Evolutionary conservation across 2,888 invertebrate genomes (phyloP), one percentile per base, ranked within the genome.

Genomic region (Lordiphosa fenestrarum): DNA sequence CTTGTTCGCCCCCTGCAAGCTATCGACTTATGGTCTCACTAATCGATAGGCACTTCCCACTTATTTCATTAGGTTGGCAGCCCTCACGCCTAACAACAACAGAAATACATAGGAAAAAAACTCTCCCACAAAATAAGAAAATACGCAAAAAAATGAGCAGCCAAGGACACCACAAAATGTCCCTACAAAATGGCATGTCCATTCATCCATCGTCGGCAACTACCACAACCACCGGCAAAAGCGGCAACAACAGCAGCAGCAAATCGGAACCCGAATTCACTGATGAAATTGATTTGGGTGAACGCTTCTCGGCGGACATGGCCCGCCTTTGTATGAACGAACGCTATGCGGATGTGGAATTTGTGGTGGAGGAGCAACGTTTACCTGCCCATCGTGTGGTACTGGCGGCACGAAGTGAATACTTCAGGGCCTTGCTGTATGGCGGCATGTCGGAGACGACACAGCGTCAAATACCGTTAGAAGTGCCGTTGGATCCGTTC

Each of bases 371-470:
- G 86, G 95, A 94, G 49, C 85, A 88, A 61, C 85, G 66, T 10
- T 53, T 90, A 49, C 89, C 89, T n/a, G 90, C 89, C 21, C 90
- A 90, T 69, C 87, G 89, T 0, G 93, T 98, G 4, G 96, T 99
- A 39, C 91, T 99, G 53, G 99, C 99, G 0, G 96, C 98, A 25
- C 92, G 99, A 82, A 98, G 98, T 87, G 96, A 98, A 83, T 99
- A 98, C 90, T 99, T 99, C 90, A 92, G 98, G 88, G 98, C 94
- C 7, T 90, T 94, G 36, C 91, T 95, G 0, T 95, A 93, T 90
- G 95, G 95, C 6, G 95, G 95, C n/a, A 91, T 95, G 90, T 92
- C 93, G 61, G 95, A 95, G 88, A 92, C 94, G 0, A 91, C 91
- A 62, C 92, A 94, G 91, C 91, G 92, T 50, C 96, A 97, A 91